Percentiles rank a stretch among this genome's conserved stretches.
Evolutionary conservation across 2,113 vertebrate species (phyloP).

Genomic region (Morphnarchus princeps): DNA sequence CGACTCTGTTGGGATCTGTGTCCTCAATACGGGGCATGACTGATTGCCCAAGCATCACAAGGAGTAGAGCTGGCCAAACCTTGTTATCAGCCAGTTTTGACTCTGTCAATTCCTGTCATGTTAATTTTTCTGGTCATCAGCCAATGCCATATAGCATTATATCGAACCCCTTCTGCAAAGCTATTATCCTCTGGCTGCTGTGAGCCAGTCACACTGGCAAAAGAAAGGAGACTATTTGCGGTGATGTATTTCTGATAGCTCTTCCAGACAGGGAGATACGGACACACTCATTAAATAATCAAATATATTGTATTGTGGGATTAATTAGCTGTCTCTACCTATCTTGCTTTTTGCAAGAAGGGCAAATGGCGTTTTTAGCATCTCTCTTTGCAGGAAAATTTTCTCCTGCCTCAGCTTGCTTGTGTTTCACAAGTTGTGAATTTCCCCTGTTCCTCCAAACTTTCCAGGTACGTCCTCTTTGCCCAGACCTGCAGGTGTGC

Average conservation of each 20-base stretch:
- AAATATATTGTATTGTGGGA: not conserved
- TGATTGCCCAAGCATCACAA: not conserved
- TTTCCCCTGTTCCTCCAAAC: not conserved
- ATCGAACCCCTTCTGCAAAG: not conserved
- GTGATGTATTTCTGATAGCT: not conserved
- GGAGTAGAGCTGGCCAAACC: not conserved
- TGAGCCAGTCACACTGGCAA: not conserved
- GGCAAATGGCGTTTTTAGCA: not conserved
- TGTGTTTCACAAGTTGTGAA: not conserved
- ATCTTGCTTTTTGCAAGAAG: not conserved
- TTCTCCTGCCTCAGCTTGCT: not conserved
- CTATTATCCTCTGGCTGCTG: not conserved
- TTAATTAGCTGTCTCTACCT: not conserved
- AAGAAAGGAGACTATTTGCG: not conserved
- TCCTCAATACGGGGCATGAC: not conserved
- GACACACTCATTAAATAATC: slow-evolving; percentile 5
- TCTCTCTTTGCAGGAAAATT: not conserved
- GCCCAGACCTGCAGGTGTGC: not conserved
- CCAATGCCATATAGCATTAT: not conserved
- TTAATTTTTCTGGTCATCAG: not conserved
- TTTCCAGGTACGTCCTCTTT: not conserved
- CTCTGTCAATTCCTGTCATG: accelerated
- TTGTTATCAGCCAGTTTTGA: not conserved
- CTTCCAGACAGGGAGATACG: not conserved
- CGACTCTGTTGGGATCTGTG: not conserved